Base-by-base conservation (phyloP, 2,888 invertebrate genomes). In the Trichogramma evanescens region DNA sequence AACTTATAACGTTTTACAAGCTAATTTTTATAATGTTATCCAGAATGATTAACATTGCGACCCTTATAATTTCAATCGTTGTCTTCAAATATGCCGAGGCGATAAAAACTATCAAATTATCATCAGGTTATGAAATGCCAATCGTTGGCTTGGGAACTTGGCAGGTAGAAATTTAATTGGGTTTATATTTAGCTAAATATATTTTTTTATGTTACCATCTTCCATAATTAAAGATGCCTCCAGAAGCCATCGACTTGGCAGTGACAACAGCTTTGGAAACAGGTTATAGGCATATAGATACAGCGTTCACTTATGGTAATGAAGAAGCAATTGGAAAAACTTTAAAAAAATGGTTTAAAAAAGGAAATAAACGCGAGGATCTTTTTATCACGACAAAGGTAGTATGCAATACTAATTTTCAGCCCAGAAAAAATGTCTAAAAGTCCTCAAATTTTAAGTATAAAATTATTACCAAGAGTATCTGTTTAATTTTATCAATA, bases 331-430 rank as follows among this genome's bases (percentile, higher is more conserved):
- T 91, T 66, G 91, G 91, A 3, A 81, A 80, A 59, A 86, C 84
- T 44, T 75, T 91, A 56, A 82, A 84, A 67, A 82, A 82, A 70
- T 88, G 87, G 86, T 80, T 89, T 42, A 73, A 79, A 40, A 80
- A 82, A 49, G 87, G 86, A 41, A 83, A 87, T 7, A 83, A 80
- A 63, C 79, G 91, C 61, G 83, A 86, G 68, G 88, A 91, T 57
- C 78, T 91, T 61, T 91, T 90, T 78, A 83, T 91, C 63, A 89
- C 89, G 39, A 88, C 90, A 6, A 91, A 91, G 83, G 90, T 89
- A 63, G n/a, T 42, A 38, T 9, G 6, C 1, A 3, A 13, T 48
- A n/a, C 13, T 4, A 48, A 10, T 6, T n/a, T 42, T 38, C 13
- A 8, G 26, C 26, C 26, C 26, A 7, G 8, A 45, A 50, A 9